Conservation (phyloP, 2,888 invertebrate species). For the Zygothrica quintamaculata region DNA sequence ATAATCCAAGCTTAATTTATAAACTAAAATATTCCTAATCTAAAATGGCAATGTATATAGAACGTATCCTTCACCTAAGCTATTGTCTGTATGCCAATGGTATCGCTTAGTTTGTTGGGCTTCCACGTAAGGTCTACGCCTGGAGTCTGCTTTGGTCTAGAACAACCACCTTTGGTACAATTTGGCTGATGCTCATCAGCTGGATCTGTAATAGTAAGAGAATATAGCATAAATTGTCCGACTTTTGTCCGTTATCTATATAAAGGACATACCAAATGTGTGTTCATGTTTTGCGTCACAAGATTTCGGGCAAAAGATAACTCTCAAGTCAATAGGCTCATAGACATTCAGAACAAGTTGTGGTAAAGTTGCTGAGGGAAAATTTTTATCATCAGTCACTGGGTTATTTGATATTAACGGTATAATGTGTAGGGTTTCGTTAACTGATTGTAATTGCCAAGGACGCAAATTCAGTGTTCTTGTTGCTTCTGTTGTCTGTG, state of each 20-base stretch:
- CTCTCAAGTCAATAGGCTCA: constrained; percentile 76
- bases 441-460: constrained; percentile 58
- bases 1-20: constrained; percentile 18
- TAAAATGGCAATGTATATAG: constrained; percentile 37
- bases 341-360: constrained; percentile 74
- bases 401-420: constrained; percentile 52
- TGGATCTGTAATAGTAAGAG: constrained; percentile 58
- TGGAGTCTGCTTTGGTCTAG: constrained; percentile 30
- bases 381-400: constrained; percentile 71
- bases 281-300: constrained; percentile 77
- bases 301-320: constrained; percentile 72
- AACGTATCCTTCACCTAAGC: constrained; percentile 27
- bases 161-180: constrained; percentile 49
- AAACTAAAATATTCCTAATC: no score
- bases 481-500: constrained; percentile 22
- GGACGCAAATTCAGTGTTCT: constrained; percentile 54
- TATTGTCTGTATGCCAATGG: constrained; percentile 54
- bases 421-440: constrained; percentile 55
- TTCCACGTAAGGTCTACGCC: constrained; percentile 70
- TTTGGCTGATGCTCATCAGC: constrained; percentile 63
- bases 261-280: constrained; percentile 61
- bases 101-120: constrained; percentile 48
- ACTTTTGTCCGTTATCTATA: not conserved
- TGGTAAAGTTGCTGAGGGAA: constrained; percentile 61
- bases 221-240: no score